phyloP scores from a whole-genome alignment of 2,113 vertebrate species.

The Numida meleagris region DNA sequence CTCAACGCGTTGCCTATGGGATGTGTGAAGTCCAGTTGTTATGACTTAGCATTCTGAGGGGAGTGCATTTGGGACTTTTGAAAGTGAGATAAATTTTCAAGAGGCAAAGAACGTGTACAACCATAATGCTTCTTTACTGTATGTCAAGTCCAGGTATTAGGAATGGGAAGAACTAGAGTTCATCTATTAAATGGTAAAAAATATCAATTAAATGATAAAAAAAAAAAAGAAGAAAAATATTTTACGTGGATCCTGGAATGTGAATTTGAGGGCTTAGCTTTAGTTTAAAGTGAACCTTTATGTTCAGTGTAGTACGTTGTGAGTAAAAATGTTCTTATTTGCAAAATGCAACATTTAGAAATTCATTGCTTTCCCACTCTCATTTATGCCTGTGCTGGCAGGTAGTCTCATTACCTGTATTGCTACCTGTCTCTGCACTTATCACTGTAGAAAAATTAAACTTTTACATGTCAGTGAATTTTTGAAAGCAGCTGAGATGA shows the following conservation, averaged over 20 bases:
- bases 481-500: neutral
- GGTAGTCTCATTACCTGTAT: neutral
- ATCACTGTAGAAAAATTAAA: neutral
- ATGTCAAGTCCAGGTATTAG: fast-evolving
- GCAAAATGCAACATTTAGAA: neutral
- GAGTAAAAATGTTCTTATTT: neutral
- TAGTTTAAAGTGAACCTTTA: neutral
- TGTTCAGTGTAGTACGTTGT: neutral
- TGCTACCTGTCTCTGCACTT: neutral
- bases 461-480: neutral
- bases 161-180: neutral
- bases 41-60: neutral
- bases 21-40: fast-evolving
- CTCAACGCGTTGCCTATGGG: fast-evolving
- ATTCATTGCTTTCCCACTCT: neutral
- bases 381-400: neutral
- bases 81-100: neutral
- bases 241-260: neutral
- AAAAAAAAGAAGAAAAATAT: neutral
- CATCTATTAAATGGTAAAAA: neutral
- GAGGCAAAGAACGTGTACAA: neutral
- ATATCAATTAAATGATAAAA: too few species aligned
- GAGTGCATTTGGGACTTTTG: neutral
- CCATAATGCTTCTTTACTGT: fast-evolving
- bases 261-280: neutral